Conservation (phyloP, 2,797 vertebrate genomes). For the Spinibarbus caldwelli region DNA sequence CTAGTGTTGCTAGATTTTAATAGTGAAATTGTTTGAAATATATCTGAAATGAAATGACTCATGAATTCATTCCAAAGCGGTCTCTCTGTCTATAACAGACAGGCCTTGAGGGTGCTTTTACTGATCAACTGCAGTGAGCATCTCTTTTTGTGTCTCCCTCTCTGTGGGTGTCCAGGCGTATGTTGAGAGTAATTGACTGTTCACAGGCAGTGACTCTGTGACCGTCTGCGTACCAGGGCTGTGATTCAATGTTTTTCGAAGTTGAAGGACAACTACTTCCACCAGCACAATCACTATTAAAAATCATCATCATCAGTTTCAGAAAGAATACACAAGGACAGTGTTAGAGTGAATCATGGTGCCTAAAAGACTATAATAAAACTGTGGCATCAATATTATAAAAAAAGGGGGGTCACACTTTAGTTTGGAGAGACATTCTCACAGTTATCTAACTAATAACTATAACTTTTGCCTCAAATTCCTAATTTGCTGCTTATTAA, state of each 20-base stretch:
- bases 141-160: neutral
- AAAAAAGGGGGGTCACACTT: too few species aligned
- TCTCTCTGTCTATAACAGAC: too few species aligned
- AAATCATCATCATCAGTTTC: neutral
- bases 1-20: neutral
- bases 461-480: too few species aligned
- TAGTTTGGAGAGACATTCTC: too few species aligned
- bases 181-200: constrained; percentile 12
- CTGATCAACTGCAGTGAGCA: neutral
- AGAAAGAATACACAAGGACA: neutral
- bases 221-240: neutral
- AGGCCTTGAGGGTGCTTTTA: neutral
- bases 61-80: too few species aligned
- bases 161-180: neutral
- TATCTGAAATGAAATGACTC: neutral
- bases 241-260: neutral
- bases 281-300: neutral
- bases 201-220: neutral
- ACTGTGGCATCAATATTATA: too few species aligned
- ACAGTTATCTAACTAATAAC: too few species aligned
- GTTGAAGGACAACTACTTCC: neutral
- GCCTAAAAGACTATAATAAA: neutral
- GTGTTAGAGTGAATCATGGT: neutral
- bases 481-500: too few species aligned
- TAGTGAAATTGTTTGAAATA: neutral